Evolutionary conservation across 2,113 vertebrate species (phyloP).

Genomic region (Ophthalmolycus amberensis): DNA sequence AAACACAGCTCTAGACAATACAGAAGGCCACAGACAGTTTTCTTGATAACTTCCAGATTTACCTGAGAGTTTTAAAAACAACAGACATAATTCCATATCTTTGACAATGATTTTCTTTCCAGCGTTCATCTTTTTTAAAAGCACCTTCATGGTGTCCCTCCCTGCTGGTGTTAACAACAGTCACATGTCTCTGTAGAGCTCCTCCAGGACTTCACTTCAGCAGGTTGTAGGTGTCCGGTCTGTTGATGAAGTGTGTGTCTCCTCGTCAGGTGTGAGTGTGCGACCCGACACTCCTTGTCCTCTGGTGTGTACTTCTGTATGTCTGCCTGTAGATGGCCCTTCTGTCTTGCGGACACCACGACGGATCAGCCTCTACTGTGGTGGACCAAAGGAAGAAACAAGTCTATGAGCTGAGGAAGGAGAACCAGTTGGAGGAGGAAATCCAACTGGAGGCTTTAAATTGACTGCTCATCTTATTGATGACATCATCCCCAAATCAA

Average conservation of each 20-base stretch:
- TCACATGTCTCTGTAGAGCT: background rate
- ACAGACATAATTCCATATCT: background rate
- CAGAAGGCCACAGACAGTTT: background rate
- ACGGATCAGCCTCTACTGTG: slow-evolving; percentile 83
- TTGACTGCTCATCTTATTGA: background rate
- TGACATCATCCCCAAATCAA: background rate
- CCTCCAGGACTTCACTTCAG: background rate
- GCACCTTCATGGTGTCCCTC: background rate
- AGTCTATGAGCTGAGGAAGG: too few species aligned
- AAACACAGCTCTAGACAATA: background rate
- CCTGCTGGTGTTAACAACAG: background rate
- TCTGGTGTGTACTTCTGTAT: slow-evolving; percentile 7
- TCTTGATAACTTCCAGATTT: background rate
- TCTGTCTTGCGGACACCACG: slow-evolving; percentile 13
- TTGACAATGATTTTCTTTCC: background rate
- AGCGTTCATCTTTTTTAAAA: background rate
- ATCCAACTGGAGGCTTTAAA: background rate
- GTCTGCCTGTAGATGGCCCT: slow-evolving; percentile 43
- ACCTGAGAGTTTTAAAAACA: background rate
- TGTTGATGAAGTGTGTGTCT: background rate
- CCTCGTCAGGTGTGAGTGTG: slow-evolving; percentile 4
- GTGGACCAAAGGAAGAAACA: background rate
- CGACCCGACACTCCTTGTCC: slow-evolving; percentile 28
- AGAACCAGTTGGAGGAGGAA: too few species aligned
- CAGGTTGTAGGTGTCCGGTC: background rate